These are phyloP conservation scores for Leucopsar rothschildi DNA, from an alignment of 2,113 vertebrate genomes.

Conservation along the genomic window DNA sequence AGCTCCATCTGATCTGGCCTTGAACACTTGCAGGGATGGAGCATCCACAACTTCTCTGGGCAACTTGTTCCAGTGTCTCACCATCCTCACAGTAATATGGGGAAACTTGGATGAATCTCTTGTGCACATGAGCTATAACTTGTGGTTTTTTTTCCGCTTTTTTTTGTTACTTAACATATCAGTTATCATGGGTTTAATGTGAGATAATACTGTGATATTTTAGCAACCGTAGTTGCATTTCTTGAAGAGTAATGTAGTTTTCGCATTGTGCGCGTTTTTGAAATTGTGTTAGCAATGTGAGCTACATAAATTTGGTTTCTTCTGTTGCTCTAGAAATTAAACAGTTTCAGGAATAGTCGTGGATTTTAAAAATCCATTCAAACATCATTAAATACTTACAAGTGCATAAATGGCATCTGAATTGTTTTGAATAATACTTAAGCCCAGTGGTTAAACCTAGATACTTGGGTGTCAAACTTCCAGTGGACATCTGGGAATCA, in stretches of 20 bases:
- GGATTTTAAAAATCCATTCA: background rate
- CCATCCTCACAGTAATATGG: background rate
- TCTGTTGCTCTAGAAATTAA: background rate
- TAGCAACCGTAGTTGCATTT: background rate
- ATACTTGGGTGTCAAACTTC: background rate
- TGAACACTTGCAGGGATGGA: background rate
- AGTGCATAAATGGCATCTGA: background rate
- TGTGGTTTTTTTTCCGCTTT: background rate
- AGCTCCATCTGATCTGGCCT: background rate
- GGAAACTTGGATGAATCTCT: background rate
- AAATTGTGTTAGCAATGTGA: background rate
- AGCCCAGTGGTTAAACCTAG: background rate
- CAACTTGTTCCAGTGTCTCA: background rate
- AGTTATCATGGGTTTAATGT: fast-evolving
- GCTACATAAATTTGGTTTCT: fast-evolving
- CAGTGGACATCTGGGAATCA: background rate
- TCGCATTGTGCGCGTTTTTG: fast-evolving
- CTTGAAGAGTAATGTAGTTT: fast-evolving
- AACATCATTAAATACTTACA: background rate
- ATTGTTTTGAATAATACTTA: background rate
- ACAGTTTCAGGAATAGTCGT: background rate
- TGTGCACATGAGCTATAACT: fast-evolving
- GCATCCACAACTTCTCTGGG: background rate
- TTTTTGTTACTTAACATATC: background rate
- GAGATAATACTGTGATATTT: background rate